Conservation (phyloP, 2,797 vertebrate genomes). For the Coendou prehensilis region DNA sequence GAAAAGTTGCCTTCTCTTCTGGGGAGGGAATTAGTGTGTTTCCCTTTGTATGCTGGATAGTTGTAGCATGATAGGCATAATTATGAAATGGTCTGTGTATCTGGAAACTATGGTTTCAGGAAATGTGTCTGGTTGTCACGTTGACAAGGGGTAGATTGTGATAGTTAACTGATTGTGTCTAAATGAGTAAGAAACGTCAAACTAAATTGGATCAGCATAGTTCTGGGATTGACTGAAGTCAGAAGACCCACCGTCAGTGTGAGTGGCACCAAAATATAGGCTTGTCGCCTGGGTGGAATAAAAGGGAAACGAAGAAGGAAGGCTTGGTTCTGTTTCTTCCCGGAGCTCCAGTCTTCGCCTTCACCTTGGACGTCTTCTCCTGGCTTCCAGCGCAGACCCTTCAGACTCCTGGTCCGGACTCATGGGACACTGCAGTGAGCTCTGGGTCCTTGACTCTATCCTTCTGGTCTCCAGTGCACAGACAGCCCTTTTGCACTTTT, state of each 20-base stretch:
- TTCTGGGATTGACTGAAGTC: background rate
- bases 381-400: background rate
- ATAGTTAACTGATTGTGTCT: background rate
- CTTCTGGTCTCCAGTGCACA: background rate
- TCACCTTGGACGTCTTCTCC: background rate
- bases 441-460: background rate
- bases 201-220: background rate
- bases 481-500: background rate
- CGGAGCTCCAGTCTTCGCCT: background rate
- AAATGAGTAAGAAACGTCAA: background rate
- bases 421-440: background rate
- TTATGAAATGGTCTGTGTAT: background rate
- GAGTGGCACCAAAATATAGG: background rate
- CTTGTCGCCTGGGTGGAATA: background rate
- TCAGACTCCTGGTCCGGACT: background rate
- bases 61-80: background rate
- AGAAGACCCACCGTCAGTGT: background rate
- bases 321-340: background rate
- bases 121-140: background rate
- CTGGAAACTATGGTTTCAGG: background rate
- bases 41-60: background rate
- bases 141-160: background rate
- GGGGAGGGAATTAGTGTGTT: background rate
- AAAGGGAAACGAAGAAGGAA: background rate
- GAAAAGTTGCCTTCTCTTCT: background rate